Evolutionary conservation across 2,797 vertebrate species (phyloP), one percentile per base, ranked within the genome.

Genomic region (Hapalemur alaotrensis): DNA sequence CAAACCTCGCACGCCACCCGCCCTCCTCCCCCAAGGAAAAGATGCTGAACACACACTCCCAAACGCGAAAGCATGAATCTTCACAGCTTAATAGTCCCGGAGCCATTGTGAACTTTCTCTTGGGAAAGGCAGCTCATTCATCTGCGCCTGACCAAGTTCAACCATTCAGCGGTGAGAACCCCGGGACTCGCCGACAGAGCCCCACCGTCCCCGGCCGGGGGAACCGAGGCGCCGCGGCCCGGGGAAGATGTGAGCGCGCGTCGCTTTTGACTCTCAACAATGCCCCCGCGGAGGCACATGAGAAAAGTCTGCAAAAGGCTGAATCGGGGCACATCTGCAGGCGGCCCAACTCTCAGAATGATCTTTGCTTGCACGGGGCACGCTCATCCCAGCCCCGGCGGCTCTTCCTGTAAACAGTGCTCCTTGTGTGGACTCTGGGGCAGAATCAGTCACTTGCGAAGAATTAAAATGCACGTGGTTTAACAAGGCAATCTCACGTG

Each of bases 91-190:
- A 95, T 52, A 91, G 94, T 95, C 97, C 73, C 76, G 3, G 50
- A 54, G 91, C 88, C 97, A 97, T 94, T 97, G 95, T 91, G 69
- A 76, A 6, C 70, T 41, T 93, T 97, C 95, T 92, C 86, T 87
- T 20, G 7, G 89, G 92, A 97, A 98, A 98, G 14, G 25, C 14
- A 1, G 48, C 30, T 88, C 79, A 41, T 97, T 98, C 96, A 96
- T 93, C 82, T 83, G 93, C 72, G 22, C 4, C 63, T 67, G 32
- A 57, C 80, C 96, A 95, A 81, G 92, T 83, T 96, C 96, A 97
- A 18, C 78, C 54, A 65, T 57, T 94, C 22, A 82, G 25, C 85
- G 94, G 93, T 65, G 95, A 92, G 94, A 96, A 97, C 80, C 59
- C 63, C 63, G 89, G 93, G 94, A 22, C 1, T 8, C 17, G 35